Conservation (phyloP, 2,113 vertebrate species). For the Austrofundulus limnaeus region DNA sequence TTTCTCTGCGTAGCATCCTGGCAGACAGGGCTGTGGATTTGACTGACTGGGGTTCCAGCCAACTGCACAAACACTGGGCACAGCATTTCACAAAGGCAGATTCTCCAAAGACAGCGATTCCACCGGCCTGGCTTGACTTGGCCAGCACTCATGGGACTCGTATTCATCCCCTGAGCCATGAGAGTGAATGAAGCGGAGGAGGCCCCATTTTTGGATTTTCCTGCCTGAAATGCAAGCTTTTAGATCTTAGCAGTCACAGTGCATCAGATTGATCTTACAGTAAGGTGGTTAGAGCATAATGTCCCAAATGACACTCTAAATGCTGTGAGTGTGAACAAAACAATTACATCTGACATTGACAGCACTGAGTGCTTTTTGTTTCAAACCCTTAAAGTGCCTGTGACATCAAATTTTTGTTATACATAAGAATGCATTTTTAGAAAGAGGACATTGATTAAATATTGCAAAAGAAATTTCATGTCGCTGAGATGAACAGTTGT, state of each 20-base stretch:
- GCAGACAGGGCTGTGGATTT: constrained; percentile 21
- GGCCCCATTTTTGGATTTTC: constrained; percentile 20
- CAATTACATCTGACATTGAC: neutral
- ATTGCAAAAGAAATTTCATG: too few relatives aligned
- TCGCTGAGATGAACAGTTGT: too few relatives aligned
- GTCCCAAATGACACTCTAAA: neutral
- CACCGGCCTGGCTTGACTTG: constrained; percentile 23
- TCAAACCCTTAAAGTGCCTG: too few relatives aligned
- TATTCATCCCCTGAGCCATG: constrained; percentile 31
- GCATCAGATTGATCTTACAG: neutral
- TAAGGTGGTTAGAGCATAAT: neutral
- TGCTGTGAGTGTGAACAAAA: neutral
- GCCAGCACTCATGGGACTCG: constrained; percentile 19
- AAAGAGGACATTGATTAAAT: too few relatives aligned
- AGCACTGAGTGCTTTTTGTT: too few relatives aligned
- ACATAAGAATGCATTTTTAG: too few relatives aligned
- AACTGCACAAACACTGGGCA: constrained; percentile 35
- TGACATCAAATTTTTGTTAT: too few relatives aligned
- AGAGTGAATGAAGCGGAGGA: constrained; percentile 14
- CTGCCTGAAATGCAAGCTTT: neutral
- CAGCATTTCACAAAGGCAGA: constrained; percentile 35
- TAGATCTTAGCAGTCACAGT: neutral
- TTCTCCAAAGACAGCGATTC: constrained; percentile 31
- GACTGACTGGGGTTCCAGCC: constrained; percentile 29
- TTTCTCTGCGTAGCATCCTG: constrained; percentile 38